A percentile compares a stretch with the other conserved stretches of the same genome.
phyloP scores from a whole-genome alignment of 2,888 invertebrate genomes.

The Phaedon cochleariae region DNA sequence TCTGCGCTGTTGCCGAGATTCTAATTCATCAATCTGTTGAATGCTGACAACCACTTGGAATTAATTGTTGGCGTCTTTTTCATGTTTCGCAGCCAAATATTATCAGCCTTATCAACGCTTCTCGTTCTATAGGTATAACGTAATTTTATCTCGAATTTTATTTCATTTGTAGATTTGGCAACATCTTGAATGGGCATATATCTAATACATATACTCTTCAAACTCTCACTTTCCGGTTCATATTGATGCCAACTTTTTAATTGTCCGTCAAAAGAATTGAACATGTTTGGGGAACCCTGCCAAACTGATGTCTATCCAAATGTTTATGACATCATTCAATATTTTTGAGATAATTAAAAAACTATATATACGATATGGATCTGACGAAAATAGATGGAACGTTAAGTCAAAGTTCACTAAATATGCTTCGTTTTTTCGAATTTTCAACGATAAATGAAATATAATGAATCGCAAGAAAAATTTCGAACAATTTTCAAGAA shows the following conservation, averaged over 20 bases:
- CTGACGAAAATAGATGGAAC: no score
- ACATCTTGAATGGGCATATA: slow-evolving; percentile 17
- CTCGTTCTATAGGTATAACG: no score
- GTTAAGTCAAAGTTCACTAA: no score
- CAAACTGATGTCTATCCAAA: slow-evolving; percentile 23
- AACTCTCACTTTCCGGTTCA: slow-evolving; percentile 37
- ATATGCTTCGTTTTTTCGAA: no score
- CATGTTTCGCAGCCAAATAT: not conserved
- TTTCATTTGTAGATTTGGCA: slow-evolving; percentile 17
- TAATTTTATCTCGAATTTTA: no score
- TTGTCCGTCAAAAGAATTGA: slow-evolving; percentile 24
- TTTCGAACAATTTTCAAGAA: no score
- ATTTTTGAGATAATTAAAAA: slow-evolving; percentile 17
- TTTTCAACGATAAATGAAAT: no score
- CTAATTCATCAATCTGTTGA: not conserved
- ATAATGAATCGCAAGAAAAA: no score
- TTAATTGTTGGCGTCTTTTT: not conserved
- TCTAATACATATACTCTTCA: slow-evolving; percentile 10
- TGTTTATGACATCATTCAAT: slow-evolving; percentile 20
- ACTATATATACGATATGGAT: not conserved
- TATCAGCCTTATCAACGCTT: no score
- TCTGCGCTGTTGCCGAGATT: no score
- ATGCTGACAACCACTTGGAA: not conserved
- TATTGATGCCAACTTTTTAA: slow-evolving; percentile 37
- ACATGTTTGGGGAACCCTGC: slow-evolving; percentile 27